Evolutionary conservation across 2,888 invertebrate species (phyloP), one percentile per base, ranked within the genome.

Genomic region (Hypomecis atomaria): DNA sequence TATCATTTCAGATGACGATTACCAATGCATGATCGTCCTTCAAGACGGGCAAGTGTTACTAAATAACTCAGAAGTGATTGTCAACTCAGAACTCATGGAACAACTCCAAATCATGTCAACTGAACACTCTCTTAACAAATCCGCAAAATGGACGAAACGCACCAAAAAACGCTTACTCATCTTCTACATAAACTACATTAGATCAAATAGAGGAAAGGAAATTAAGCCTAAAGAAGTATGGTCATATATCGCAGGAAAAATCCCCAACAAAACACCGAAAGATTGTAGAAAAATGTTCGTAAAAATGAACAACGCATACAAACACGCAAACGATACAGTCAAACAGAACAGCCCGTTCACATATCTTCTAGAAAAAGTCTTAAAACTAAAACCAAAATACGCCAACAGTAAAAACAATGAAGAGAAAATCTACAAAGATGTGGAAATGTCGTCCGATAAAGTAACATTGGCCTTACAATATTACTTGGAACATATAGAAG

Each of bases 1-100:
- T n/a, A n/a, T n/a, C n/a, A n/a, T n/a, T 84, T 37, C 89, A 92
- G 92, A 92, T 69, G 92, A 92, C 0, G 92, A 92, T 62, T 90
- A 83, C 55, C 84, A 91, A 72, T 92, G 90, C 72, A 89, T 92
- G 13, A 91, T 92, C 11, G 90, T 92, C 0, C 77, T 92, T 59
- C 88, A 90, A n/a, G 92, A 92, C 71, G 87, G 83, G 0, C 80
- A 87, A 72, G 89, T 89, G 2, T 62, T 79, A 66, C 74, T 44
- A 13, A 50, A 48, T 36, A 54, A 61, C 43, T 45, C 60, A n/a
- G 54, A 61, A 61, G 48, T 53, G 4, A 23, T 54, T 1, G 38
- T 55, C 48, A n/a, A 61, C 40, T 11, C 76, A 5, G 79, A 81
- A 42, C 76, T 81, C 0, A 78, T 1, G 78, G 81, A 74, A 80